Percentiles rank a stretch among this genome's conserved stretches.
phyloP scores from a whole-genome alignment of 2,888 invertebrate species.

The Nymphalis polychloros region DNA sequence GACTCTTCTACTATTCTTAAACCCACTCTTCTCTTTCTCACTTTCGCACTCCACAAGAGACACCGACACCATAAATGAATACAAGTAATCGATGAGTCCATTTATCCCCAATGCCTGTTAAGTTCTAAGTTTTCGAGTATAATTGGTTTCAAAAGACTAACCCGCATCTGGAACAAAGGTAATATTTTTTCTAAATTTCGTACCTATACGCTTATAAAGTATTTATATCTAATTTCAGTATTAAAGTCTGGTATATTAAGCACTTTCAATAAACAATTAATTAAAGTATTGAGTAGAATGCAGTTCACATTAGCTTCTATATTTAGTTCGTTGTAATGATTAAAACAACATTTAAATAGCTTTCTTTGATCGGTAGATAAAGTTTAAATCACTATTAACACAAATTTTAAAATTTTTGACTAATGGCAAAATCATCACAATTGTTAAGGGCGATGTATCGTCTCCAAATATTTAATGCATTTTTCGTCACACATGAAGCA shows the following conservation, averaged over 20 bases:
- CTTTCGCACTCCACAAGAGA: slow-evolving; percentile 26
- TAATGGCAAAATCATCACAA: slow-evolving; percentile 80
- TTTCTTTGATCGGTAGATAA: slow-evolving; percentile 35
- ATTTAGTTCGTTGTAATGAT: slow-evolving; percentile 38
- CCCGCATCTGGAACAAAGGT: slow-evolving; percentile 68
- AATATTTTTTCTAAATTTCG: slow-evolving; percentile 54
- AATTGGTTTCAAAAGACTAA: slow-evolving; percentile 49
- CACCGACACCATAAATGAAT: slow-evolving; percentile 28
- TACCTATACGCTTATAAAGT: slow-evolving; percentile 44
- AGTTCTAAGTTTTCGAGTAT: slow-evolving; percentile 32
- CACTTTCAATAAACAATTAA: slow-evolving; percentile 32
- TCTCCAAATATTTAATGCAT: slow-evolving; percentile 56
- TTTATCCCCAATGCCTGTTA: slow-evolving; percentile 19
- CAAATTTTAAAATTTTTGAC: slow-evolving; percentile 66
- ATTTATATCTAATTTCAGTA: slow-evolving; percentile 41
- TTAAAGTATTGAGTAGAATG: slow-evolving; percentile 37
- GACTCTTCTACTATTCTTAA: slow-evolving; percentile 3
- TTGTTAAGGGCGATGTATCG: slow-evolving; percentile 72
- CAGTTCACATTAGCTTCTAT: slow-evolving; percentile 41
- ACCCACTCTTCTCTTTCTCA: slow-evolving; percentile 17
- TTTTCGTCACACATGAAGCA: slow-evolving; percentile 52
- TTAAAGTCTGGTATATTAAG: slow-evolving; percentile 37
- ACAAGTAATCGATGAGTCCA: slow-evolving; percentile 10
- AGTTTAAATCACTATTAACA: slow-evolving; percentile 44
- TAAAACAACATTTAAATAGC: slow-evolving; percentile 31